These are phyloP conservation scores for Gonioctena quinquepunctata DNA, from an alignment of 1,140 invertebrate species.

Conservation along the genomic window DNA sequence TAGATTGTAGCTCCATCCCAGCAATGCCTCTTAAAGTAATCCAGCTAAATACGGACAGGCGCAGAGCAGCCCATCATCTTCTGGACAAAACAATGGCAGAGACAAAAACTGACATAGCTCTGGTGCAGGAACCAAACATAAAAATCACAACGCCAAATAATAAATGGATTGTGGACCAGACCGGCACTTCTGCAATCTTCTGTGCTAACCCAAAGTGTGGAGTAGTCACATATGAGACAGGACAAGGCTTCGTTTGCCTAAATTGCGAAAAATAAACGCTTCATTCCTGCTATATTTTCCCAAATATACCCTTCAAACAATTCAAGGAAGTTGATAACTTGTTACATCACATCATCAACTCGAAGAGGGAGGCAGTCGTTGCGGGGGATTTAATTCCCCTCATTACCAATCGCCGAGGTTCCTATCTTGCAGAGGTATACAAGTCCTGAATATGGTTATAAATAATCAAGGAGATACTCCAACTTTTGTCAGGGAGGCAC, in stretches of 20 bases:
- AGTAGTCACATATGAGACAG: background rate
- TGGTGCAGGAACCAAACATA: background rate
- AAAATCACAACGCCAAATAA: background rate
- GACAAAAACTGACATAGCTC: background rate
- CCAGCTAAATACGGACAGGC: background rate
- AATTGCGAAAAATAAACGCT: background rate
- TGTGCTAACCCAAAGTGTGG: background rate
- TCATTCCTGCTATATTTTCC: background rate
- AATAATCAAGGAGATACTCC: too few species aligned
- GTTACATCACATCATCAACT: background rate
- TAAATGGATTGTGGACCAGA: background rate
- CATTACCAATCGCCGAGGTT: too few species aligned
- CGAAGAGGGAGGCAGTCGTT: too few species aligned
- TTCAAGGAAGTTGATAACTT: too few species aligned
- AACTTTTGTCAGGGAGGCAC: too few species aligned
- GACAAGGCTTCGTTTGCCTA: background rate
- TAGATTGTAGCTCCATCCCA: too few species aligned
- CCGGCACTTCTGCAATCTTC: background rate
- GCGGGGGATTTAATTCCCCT: too few species aligned
- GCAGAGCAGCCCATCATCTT: background rate
- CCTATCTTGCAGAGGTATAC: too few species aligned
- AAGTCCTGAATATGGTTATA: too few species aligned
- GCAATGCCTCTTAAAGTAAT: background rate
- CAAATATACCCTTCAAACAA: background rate
- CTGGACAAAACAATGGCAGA: background rate